A percentile compares a stretch with the other conserved stretches of the same genome.
Evolutionary conservation across 2,888 invertebrate species (phyloP).

Genomic region (Crossocerus cetratus): DNA sequence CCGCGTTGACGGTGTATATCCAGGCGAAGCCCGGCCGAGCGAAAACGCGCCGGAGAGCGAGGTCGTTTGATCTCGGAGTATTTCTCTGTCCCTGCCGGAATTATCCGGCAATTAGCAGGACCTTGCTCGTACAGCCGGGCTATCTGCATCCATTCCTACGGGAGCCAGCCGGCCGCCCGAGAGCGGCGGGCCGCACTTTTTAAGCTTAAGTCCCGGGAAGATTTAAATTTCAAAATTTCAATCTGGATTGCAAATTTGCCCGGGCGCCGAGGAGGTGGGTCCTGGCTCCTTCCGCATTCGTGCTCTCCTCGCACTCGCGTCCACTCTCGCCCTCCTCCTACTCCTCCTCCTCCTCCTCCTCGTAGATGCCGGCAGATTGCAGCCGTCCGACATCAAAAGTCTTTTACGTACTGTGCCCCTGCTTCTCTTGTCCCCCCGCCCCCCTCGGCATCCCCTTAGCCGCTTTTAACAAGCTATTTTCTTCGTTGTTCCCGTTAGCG

Average conservation of each 20-base stretch:
- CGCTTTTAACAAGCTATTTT: constrained; percentile 18
- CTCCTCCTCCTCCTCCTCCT: constrained; percentile 55
- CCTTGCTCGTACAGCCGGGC: constrained; percentile 61
- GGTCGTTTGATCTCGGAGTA: constrained; percentile 52
- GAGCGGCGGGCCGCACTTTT: constrained; percentile 64
- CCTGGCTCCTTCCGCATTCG: constrained; percentile 56
- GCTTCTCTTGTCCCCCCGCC: constrained; percentile 36
- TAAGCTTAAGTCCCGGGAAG: constrained; percentile 74
- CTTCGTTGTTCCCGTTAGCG: background rate
- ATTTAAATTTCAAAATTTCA: constrained; percentile 80
- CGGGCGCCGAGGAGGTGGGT: too few species aligned
- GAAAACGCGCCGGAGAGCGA: background rate
- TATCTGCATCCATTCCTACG: constrained; percentile 65
- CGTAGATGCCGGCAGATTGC: constrained; percentile 70
- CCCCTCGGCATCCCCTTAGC: background rate
- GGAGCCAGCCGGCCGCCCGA: constrained; percentile 8
- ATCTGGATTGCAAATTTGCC: constrained; percentile 79
- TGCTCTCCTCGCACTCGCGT: constrained; percentile 36
- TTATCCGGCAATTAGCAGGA: constrained; percentile 72
- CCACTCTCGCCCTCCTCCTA: background rate
- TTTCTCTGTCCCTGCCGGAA: constrained; percentile 56
- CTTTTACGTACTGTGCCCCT: constrained; percentile 69
- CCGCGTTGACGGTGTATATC: constrained; percentile 7
- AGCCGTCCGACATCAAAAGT: constrained; percentile 73
- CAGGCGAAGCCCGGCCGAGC: constrained; percentile 17